Base-by-base conservation (phyloP, 2,113 vertebrate genomes). In the Nerophis ophidion region DNA sequence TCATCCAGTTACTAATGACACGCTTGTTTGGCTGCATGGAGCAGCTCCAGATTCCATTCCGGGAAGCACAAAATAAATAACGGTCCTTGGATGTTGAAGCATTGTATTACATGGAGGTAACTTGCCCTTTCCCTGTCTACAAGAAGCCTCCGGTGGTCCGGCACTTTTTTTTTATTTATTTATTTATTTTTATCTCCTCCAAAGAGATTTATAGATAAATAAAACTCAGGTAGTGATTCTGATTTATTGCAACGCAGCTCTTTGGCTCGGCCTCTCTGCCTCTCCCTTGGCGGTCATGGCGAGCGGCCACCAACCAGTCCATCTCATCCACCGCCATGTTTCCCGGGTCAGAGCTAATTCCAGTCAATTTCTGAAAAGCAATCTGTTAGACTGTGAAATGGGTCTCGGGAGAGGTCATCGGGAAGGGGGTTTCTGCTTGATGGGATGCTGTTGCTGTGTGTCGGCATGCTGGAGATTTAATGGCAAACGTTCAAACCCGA, bases 11-110 rank as follows among this genome's bases (percentile, higher is more conserved):
- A 51, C 63, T 83, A 83, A 88, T 80, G 66, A 79, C 69, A 57
- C 58, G 68, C 72, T 84, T 70, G 80, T 81, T 81, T 79, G 68
- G 65, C 63, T 68, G 60, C 69, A 76, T 70, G 75, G 68, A 81
- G 84, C 63, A 71, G 70, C 69, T 55, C 34, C 70, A 82, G 80
- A 86, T 84, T 84, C 72, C 48, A 72, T 81, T 79, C 72, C 61
- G 47, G 42, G 70, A 72, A 80, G 78, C 63, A 77, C 12, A 61
- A 84, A 85, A 89, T 89, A 86, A 91, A 89, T 87, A 87, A 83
- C 73, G 61, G 76, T 79, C 84, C 88, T 89, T 88, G 84, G 74
- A 74, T 81, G 81, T 77, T 87, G 65, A 15, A 77, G 62, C 58
- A 73, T 71, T 38, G 62, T 68, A 65, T 76, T 67, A 77, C 46